Evolutionary conservation across 2,888 invertebrate species (phyloP).

Genomic region (Anagyrus pseudococci): DNA sequence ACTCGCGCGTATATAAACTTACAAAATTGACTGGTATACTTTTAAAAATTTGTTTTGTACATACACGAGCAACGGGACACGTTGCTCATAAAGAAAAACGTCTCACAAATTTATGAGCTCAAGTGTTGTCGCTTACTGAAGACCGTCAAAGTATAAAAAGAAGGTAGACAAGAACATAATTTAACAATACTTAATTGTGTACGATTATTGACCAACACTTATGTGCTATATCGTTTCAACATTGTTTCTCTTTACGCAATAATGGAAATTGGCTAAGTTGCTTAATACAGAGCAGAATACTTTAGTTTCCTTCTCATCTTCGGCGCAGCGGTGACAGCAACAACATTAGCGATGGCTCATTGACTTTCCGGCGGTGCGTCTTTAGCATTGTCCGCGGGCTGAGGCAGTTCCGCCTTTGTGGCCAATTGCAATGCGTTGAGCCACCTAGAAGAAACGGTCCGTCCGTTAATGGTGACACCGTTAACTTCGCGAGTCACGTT

Average conservation of each 20-base stretch:
- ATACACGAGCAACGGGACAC: conserved; percentile 29
- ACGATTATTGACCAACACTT: conserved; percentile 50
- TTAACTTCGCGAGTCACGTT: too few relatives aligned
- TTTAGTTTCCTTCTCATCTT: conserved; percentile 26
- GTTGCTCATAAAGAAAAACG: conserved; percentile 35
- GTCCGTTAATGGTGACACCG: background rate
- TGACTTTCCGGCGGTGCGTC: conserved; percentile 39
- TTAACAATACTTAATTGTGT: conserved; percentile 53
- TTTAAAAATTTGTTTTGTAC: conserved; percentile 32
- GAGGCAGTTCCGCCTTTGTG: conserved; percentile 63
- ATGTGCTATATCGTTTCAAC: conserved; percentile 45
- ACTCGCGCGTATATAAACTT: conserved; percentile 36
- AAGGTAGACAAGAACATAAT: conserved; percentile 48
- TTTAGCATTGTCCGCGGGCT: conserved; percentile 43
- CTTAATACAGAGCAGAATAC: conserved; percentile 46
- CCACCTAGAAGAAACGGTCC: conserved; percentile 59
- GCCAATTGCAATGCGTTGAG: conserved; percentile 61
- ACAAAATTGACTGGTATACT: conserved; percentile 38
- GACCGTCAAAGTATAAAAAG: conserved; percentile 25
- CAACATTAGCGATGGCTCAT: too few relatives aligned
- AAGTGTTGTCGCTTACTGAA: conserved; percentile 16
- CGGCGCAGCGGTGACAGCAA: background rate
- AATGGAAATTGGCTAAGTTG: conserved; percentile 52
- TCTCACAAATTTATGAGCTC: conserved; percentile 36
- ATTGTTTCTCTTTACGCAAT: conserved; percentile 43